phyloP scores from a whole-genome alignment of 2,113 vertebrate genomes.

The Myiozetetes cayanensis region DNA sequence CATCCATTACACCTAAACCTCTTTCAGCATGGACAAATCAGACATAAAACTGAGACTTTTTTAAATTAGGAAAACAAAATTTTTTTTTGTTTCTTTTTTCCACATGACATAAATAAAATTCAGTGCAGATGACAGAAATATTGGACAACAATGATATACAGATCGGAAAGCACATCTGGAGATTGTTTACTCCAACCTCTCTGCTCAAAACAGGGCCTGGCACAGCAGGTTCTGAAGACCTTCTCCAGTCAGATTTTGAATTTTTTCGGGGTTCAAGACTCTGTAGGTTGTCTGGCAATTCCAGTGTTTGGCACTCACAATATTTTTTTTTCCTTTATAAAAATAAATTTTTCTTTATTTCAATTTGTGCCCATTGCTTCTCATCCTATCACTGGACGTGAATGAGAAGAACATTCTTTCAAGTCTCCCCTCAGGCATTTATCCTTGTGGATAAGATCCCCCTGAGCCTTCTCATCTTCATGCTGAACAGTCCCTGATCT shows the following conservation, averaged over 20 bases:
- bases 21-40: background rate
- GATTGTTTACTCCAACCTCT: background rate
- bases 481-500: background rate
- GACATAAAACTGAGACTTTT: background rate
- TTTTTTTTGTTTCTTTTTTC: background rate
- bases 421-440: background rate
- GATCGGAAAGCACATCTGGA: background rate
- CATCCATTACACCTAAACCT: background rate
- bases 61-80: background rate
- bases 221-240: rapidly evolving
- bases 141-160: background rate
- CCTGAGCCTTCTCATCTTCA: background rate
- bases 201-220: background rate
- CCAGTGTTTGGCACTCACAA: rapidly evolving
- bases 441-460: background rate
- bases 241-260: background rate
- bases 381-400: background rate
- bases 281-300: background rate
- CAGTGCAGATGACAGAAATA: background rate
- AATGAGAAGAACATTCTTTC: background rate
- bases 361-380: background rate
- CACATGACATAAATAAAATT: background rate
- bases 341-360: background rate
- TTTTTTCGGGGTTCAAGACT: background rate
- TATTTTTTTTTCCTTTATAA: background rate